phyloP scores from a whole-genome alignment of 2,113 vertebrate species.

The Theropithecus gelada region DNA sequence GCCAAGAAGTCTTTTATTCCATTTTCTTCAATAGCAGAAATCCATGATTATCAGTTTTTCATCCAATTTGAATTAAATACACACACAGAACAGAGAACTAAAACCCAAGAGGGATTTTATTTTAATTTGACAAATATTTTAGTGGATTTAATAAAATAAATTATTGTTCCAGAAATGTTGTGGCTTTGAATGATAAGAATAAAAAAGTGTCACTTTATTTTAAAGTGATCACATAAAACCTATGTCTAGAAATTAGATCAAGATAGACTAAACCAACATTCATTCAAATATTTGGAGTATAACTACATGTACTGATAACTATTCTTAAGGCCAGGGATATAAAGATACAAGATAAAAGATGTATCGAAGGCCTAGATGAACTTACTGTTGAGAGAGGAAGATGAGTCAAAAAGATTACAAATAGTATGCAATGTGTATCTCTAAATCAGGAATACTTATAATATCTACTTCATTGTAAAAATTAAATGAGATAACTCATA shows the following conservation, averaged over 20 bases:
- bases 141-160: conserved; percentile 27
- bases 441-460: not conserved
- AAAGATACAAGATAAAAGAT: not conserved
- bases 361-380: not conserved
- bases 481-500: not conserved
- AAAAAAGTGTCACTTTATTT: conserved; percentile 14
- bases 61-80: conserved; percentile 61
- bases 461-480: not conserved
- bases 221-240: not conserved
- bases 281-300: not conserved
- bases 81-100: not conserved
- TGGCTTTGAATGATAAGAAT: not conserved
- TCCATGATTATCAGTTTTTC: conserved; percentile 47
- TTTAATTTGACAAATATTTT: conserved; percentile 63
- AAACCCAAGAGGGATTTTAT: conserved; percentile 2
- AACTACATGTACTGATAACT: not conserved
- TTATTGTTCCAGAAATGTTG: conserved; percentile 32
- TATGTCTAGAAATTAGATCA: conserved; percentile 16
- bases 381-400: not conserved
- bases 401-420: not conserved
- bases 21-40: conserved; percentile 59
- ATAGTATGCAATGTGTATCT: not conserved
- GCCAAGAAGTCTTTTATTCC: conserved; percentile 55
- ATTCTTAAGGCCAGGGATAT: not conserved
- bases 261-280: not conserved